Evolutionary conservation across 2,113 vertebrate genomes (phyloP), one percentile per base, ranked within the genome.

Genomic region (Misgurnus anguillicaudatus): DNA sequence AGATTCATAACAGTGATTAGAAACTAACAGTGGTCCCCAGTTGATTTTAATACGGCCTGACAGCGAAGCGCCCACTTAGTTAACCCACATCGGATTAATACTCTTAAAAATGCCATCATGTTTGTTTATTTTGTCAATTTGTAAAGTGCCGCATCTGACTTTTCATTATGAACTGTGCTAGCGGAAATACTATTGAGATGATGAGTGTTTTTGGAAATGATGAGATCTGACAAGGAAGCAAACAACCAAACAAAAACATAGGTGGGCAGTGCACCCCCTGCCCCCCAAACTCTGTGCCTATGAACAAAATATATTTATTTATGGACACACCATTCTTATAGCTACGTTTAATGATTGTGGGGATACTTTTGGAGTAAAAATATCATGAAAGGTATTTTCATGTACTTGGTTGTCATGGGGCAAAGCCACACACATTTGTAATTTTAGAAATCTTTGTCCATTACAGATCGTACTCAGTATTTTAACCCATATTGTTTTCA

Each of bases 41-140:
- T 42, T 48, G 71, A 60, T 36, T 80, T 55, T 42, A 80, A 80
- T 14, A 42, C 57, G 7, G 55, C 6, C 71, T 70, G 47, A 19
- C 77, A 75, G 64, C 47, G 41, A 10, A 9, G 6, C n/a, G 5
- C 39, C 47, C 62, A 16, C 6, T 10, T 24, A 36, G 65, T 75
- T 55, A 74, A 82, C 62, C 19, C 39, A 58, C 21, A 41, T 39
- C 24, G 19, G 73, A 82, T 79, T 75, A 63, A 19, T 69, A 6
- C 63, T 62, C 63, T 66, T 69, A 73, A 68, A 53, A 79, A 78
- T 62, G 55, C 19, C 51, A 39, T 60, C 9, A 4, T 19, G 36
- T 69, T 47, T 60, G 48, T 72, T 51, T 70, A 55, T 58, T 60
- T 72, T 72, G n/a, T 45, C 2, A 55, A 68, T 78, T 78, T 39